Evolutionary conservation across 2,113 vertebrate genomes (phyloP).

Genomic region (Phalacrocorax carbo): DNA sequence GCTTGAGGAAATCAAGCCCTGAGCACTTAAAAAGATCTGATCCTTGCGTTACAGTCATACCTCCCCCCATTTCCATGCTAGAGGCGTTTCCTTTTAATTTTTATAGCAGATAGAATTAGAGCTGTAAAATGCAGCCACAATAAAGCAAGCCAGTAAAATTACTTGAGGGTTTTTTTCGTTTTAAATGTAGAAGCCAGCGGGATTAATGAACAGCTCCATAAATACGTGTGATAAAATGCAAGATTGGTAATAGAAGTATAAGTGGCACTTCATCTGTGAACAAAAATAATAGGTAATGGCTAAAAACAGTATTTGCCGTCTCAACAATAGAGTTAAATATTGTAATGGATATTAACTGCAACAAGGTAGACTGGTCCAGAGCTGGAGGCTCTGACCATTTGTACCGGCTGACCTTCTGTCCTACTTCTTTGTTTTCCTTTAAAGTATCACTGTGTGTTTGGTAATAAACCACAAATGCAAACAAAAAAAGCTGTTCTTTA

Average conservation of each 20-base stretch:
- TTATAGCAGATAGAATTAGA: neutral
- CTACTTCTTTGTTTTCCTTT: neutral
- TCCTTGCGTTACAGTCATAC: neutral
- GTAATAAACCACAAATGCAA: neutral
- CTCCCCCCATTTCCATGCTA: neutral
- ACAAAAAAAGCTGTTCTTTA: neutral
- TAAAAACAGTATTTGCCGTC: slow-evolving; percentile 11
- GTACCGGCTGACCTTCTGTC: neutral
- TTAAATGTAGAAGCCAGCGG: neutral
- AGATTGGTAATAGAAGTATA: neutral
- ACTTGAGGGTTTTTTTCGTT: neutral
- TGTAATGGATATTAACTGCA: neutral
- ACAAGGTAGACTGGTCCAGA: neutral
- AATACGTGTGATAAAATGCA: neutral
- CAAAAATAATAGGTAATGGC: neutral
- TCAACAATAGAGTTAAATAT: neutral
- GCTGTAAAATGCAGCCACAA: neutral
- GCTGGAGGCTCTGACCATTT: neutral
- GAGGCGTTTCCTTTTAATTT: neutral
- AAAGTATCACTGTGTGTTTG: neutral
- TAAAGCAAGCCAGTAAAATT: neutral
- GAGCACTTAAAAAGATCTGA: neutral
- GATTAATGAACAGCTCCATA: neutral
- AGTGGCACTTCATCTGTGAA: neutral
- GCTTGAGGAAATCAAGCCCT: neutral